Percentiles rank a stretch among this genome's conserved stretches.
These are phyloP conservation scores for Lysandra bellargus DNA, from an alignment of 2,888 invertebrate species.

Conservation along the genomic window DNA sequence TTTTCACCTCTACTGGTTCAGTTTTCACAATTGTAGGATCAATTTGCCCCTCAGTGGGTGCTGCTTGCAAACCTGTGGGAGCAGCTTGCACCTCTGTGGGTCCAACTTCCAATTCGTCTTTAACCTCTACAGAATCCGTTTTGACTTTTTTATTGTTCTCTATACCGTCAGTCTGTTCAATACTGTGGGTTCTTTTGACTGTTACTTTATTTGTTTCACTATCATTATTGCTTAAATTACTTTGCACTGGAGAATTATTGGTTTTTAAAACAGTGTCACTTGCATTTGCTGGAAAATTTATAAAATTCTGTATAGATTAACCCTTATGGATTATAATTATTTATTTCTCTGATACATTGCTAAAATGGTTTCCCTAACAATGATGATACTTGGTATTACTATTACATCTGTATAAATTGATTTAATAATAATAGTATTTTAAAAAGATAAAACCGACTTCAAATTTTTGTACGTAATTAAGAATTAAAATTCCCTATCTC, in stretches of 20 bases:
- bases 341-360: neutral
- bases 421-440: no score
- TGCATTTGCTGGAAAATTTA: neutral
- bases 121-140: slow-evolving; percentile 42
- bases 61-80: neutral
- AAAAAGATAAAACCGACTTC: no score
- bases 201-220: slow-evolving; percentile 35
- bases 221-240: slow-evolving; percentile 2
- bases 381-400: no score
- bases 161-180: slow-evolving; percentile 34
- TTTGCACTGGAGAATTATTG: neutral
- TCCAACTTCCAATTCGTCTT: slow-evolving; percentile 21
- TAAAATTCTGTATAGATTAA: neutral
- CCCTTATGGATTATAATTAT: neutral
- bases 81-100: slow-evolving; percentile 32
- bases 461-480: no score
- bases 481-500: no score
- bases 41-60: neutral
- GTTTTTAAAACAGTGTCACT: slow-evolving; percentile 5
- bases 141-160: slow-evolving; percentile 53
- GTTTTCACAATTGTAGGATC: slow-evolving; percentile 26
- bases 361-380: no score
- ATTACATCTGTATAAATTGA: no score
- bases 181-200: slow-evolving; percentile 50
- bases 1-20: slow-evolving; percentile 34